Conservation (phyloP, 2,113 vertebrate species). For the Hypocryptadius cinnamomeus region DNA sequence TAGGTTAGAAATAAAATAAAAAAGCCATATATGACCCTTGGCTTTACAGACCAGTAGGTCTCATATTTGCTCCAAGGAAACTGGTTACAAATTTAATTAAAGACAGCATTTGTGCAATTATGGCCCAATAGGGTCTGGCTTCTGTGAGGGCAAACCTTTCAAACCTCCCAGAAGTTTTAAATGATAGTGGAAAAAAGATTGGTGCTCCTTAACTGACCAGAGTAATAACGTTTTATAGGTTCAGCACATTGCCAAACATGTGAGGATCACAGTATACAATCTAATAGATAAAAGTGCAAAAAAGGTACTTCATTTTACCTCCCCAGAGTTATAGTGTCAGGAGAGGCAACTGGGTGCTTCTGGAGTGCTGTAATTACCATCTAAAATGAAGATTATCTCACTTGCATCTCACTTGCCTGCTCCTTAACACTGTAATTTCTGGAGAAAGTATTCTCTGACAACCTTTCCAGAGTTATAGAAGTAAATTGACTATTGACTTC, state of each 20-base stretch:
- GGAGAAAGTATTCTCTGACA: background rate
- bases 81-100: slow-evolving; percentile 5
- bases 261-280: background rate
- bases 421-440: background rate
- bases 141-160: background rate
- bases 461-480: background rate
- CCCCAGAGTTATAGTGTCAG: background rate
- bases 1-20: background rate
- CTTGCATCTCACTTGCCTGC: background rate
- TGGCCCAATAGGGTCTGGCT: background rate
- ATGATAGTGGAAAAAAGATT: background rate
- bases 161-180: background rate
- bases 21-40: background rate
- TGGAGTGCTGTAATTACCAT: background rate
- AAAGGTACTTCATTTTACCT: background rate
- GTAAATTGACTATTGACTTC: background rate
- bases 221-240: background rate
- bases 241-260: background rate
- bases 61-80: background rate
- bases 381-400: background rate
- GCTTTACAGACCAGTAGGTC: background rate
- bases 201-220: background rate
- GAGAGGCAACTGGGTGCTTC: background rate
- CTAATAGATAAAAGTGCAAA: background rate
- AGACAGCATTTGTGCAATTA: background rate